These are phyloP conservation scores for Lepidochitona cinerea DNA, from an alignment of 2,888 invertebrate species.

Conservation along the genomic window DNA sequence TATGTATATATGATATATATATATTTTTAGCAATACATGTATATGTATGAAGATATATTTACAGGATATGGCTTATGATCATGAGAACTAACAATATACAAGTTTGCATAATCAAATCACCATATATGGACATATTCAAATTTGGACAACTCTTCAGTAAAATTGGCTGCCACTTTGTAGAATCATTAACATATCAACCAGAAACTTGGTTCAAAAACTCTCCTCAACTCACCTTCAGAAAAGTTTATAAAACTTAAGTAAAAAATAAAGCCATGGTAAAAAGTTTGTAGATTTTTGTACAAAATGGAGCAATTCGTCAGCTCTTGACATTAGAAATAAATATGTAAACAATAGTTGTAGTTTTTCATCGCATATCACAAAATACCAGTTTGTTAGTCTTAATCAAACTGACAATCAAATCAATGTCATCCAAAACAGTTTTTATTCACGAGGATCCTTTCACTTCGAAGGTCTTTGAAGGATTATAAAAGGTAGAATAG, in stretches of 20 bases:
- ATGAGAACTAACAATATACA: too few species aligned
- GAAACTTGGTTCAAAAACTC: not conserved
- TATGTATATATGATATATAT: not conserved
- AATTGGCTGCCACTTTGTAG: not conserved
- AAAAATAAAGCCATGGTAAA: not conserved
- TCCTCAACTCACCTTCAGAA: not conserved
- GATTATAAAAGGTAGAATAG: too few species aligned
- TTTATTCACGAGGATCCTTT: too few species aligned
- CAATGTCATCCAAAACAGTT: too few species aligned
- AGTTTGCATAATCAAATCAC: not conserved
- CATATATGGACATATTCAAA: not conserved
- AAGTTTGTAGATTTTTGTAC: not conserved
- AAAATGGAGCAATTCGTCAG: not conserved
- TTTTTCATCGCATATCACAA: too few species aligned
- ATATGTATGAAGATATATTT: not conserved
- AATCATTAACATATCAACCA: not conserved
- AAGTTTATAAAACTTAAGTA: not conserved
- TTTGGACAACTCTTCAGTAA: not conserved
- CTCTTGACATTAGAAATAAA: not conserved
- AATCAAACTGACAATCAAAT: too few species aligned
- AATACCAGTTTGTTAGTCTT: too few species aligned
- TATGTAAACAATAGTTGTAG: not conserved
- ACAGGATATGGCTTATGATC: too few species aligned
- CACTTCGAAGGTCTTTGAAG: too few species aligned
- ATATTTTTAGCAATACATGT: not conserved